Base-by-base conservation (phyloP, 1,140 invertebrate species). In the Musca domestica region DNA sequence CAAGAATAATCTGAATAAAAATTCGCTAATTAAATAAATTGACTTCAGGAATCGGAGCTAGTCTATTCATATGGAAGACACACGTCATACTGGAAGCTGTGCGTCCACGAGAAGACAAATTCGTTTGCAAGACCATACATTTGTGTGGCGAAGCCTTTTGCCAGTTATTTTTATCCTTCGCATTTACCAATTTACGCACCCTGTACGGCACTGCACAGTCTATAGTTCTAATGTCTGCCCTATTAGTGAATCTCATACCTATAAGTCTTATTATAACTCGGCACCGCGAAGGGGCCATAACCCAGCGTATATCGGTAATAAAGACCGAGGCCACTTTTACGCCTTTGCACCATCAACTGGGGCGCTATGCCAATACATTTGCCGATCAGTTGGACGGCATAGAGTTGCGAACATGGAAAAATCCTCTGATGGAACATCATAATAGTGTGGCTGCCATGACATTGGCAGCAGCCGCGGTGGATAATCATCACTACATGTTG, bases 11-110 rank as follows among this genome's bases (percentile, higher is more conserved):
- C 25, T 46, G n/a, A 63, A 23, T 25, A 7, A n/a, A 19, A 51
- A 20, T 46, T 46, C 41, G 3, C 15, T 46, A 1, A 12, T 46
- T 12, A n/a, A 41, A 46, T 46, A n/a, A n/a, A 7, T n/a, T 56
- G 52, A 4, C 51, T 51, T 25, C 9, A 81, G 78, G 78, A 63
- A 81, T 81, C 64, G 78, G 78, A 7, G 75, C 78, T 23, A 81
- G 76, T 64, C 25, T 81, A 22, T 78, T 76, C 64, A 51, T 74
- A 23, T 78, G 76, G 76, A 78, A 77, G 56, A 81, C 78, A 1
- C 78, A 81, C 17, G 76, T 79, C 14, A 81, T 81, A n/a, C 51
- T 81, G 63, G 78, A 81, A 69, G 78, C 78, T 65, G 78, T 81
- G 15, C 76, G 78, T 67, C 78, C 78, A 22, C 76, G 76, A 2